phyloP scores from a whole-genome alignment of 2,113 vertebrate species.

The Osmerus eperlanus region DNA sequence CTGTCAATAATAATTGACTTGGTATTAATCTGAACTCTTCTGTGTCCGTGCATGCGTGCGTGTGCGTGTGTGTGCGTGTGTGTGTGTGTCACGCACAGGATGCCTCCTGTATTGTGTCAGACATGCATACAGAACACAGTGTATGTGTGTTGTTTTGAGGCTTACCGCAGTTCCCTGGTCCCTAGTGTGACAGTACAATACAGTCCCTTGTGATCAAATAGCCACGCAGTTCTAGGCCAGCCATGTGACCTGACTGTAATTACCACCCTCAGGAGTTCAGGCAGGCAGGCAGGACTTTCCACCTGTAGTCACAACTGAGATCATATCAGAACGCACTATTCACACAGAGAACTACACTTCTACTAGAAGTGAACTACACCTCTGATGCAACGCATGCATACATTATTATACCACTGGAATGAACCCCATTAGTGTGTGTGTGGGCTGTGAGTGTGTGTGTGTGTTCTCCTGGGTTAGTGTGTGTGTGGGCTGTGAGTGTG shows the following conservation, averaged over 20 bases:
- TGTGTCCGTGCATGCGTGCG: neutral
- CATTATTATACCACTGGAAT: too few species aligned
- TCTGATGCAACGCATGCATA: neutral
- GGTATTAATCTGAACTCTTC: too few species aligned
- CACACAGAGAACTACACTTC: slow-evolving; percentile 10
- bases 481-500: too few species aligned
- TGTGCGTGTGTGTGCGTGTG: too few species aligned
- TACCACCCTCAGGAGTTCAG: slow-evolving; percentile 27
- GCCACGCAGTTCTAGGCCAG: slow-evolving; percentile 36
- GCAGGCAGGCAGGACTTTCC: slow-evolving; percentile 16
- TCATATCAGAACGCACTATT: slow-evolving; percentile 14
- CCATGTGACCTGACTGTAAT: slow-evolving; percentile 46
- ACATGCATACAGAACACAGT: neutral
- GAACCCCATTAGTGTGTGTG: too few species aligned
- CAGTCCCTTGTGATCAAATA: slow-evolving; percentile 39
- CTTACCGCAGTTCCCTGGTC: slow-evolving; percentile 17
- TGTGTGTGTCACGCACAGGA: too few species aligned
- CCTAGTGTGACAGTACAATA: slow-evolving; percentile 18
- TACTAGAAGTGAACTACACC: neutral
- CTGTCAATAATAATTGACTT: slow-evolving; percentile 9
- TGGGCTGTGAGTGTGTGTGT: too few species aligned
- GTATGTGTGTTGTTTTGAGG: slow-evolving; percentile 28
- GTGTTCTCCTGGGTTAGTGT: too few species aligned
- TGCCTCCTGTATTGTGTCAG: too few species aligned
- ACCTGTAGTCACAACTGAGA: slow-evolving; percentile 1